Evolutionary conservation across 2,888 invertebrate species (phyloP), one percentile per base, ranked within the genome.

Genomic region (Coenonympha arcania): DNA sequence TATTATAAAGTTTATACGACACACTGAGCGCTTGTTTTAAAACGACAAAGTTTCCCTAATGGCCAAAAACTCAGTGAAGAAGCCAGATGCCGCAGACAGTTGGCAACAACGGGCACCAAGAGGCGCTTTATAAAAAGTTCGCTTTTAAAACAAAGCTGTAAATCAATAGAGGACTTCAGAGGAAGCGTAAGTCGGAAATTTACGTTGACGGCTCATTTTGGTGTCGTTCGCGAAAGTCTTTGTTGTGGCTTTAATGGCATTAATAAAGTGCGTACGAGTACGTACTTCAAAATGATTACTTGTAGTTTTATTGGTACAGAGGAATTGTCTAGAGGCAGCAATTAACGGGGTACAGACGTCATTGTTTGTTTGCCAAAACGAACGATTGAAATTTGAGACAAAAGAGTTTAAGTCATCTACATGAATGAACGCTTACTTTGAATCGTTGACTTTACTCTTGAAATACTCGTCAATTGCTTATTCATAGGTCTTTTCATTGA

Each of bases 81-180:
- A 74, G 68, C 79, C 84, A 84, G 83, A 84, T 85, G 84, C 72
- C 76, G 71, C 76, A 73, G 78, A 80, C 84, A 83, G 82, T 84
- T 83, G 75, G 75, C 68, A 84, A 84, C 84, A 84, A 84, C 78
- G 78, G 80, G 77, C 65, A 54, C 66, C 63, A n/a, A n/a, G 67
- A 71, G 75, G 76, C 73, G 76, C 72, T 79, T 73, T 77, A 76
- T 77, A 83, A 84, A 84, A 84, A 83, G 79, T 80, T 78, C 69
- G 76, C 79, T 80, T 81, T 82, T 81, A 81, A 82, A 83, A 76
- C 76, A 66, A 65, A 58, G 74, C 73, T 70, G 77, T 84, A 83
- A 84, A 84, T 85, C 84, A 84, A 85, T 83, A 78, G 77, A 69
- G 66, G 66, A 79, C 75, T 76, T 73, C 71, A 69, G 69, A 74